A percentile compares a stretch with the other conserved stretches of the same genome.
Evolutionary conservation across 2,797 vertebrate species (phyloP).

Genomic region (Myiotriccus ornatus): DNA sequence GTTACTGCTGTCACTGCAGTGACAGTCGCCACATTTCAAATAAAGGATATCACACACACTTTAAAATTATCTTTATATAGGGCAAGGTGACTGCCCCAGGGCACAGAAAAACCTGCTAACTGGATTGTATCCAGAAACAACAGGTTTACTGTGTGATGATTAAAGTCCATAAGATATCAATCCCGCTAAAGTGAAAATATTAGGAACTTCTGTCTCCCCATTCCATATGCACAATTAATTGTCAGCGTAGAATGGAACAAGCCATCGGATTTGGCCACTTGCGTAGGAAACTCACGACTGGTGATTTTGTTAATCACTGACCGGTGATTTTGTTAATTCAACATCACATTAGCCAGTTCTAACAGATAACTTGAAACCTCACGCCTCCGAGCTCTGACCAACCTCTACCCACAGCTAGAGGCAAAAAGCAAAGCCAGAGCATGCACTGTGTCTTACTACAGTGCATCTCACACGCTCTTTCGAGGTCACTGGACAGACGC

Average conservation of each 20-base stretch:
- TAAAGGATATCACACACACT: not conserved
- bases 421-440: not conserved
- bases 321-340: not conserved
- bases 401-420: not conserved
- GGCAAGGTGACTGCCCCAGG: not conserved
- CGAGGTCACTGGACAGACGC: fast-evolving
- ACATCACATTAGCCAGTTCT: not conserved
- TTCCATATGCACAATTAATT: fast-evolving
- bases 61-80: not conserved
- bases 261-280: fast-evolving
- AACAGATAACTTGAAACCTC: not conserved
- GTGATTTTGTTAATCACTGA: not conserved
- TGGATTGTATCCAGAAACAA: not conserved
- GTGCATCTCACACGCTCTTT: not conserved
- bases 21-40: not conserved
- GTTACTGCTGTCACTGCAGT: not conserved
- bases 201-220: not conserved
- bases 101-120: not conserved
- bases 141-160: not conserved
- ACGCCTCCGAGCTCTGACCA: not conserved
- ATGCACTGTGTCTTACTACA: not conserved
- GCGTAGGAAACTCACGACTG: not conserved
- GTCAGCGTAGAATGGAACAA: not conserved
- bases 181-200: not conserved
- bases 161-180: not conserved